Conservation (phyloP, 2,797 vertebrate genomes). For the Arvicola amphibius region DNA sequence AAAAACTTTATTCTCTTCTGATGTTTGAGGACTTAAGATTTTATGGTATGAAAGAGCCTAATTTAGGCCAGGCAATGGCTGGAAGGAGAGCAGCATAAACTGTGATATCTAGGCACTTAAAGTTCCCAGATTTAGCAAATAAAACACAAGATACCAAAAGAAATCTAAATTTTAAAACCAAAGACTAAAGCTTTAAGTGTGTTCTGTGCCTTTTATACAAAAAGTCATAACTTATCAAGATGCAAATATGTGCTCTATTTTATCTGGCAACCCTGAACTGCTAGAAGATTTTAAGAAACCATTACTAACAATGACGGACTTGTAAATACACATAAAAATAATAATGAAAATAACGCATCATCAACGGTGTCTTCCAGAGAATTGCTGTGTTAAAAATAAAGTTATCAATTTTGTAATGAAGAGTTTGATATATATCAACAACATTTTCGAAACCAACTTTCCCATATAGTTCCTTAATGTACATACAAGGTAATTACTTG, state of each 20-base stretch:
- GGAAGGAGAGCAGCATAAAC: background rate
- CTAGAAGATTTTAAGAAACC: background rate
- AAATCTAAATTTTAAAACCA: constrained; percentile 53
- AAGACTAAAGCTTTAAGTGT: background rate
- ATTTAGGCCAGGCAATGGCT: background rate
- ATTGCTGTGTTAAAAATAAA: background rate
- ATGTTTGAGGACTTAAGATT: constrained; percentile 50
- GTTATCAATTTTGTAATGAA: background rate
- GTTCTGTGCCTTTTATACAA: background rate
- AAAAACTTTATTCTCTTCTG: constrained; percentile 21
- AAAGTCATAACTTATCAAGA: constrained; percentile 39
- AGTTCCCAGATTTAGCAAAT: constrained; percentile 45
- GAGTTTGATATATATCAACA: background rate
- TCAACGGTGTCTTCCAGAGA: background rate
- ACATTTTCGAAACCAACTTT: background rate
- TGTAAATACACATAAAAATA: background rate
- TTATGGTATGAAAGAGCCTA: background rate
- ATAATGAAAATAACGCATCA: constrained; percentile 25
- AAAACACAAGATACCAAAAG: background rate
- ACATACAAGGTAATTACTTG: background rate
- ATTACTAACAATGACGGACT: background rate
- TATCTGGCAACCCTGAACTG: constrained; percentile 28
- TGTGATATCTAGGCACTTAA: background rate
- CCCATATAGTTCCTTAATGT: background rate
- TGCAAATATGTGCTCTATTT: constrained; percentile 23